Percentiles rank a stretch among this genome's conserved stretches.
phyloP scores from a whole-genome alignment of 2,113 vertebrate species.

The Urocynchramus pylzowi region DNA sequence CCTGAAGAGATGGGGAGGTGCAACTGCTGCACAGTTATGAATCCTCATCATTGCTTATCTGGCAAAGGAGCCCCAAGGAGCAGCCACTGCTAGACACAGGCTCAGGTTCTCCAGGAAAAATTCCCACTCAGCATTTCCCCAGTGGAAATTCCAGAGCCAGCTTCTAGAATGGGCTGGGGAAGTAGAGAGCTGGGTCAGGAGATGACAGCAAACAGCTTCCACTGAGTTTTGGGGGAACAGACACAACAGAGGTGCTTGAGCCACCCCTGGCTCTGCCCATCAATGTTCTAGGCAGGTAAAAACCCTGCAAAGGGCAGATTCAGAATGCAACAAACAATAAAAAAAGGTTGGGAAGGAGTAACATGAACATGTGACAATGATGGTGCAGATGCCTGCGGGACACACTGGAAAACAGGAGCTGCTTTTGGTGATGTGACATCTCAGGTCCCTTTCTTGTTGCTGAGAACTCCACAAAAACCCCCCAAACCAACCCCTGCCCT shows the following conservation, averaged over 20 bases:
- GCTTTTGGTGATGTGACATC: background rate
- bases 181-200: background rate
- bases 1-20: background rate
- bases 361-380: rapidly evolving
- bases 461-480: background rate
- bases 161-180: background rate
- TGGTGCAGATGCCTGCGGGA: background rate
- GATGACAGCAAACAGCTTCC: background rate
- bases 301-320: background rate
- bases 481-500: background rate
- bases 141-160: background rate
- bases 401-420: background rate
- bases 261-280: background rate
- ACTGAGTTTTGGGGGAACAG: background rate
- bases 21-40: background rate
- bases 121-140: background rate
- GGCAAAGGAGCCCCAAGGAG: background rate
- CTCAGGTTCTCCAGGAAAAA: background rate
- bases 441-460: background rate
- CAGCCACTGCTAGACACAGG: background rate
- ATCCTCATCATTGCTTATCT: background rate
- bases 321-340: background rate
- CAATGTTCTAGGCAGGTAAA: background rate
- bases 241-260: background rate
- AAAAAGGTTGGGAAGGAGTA: background rate